These are phyloP conservation scores for Gambusia yucatana DNA, from an alignment of 2,797 vertebrate species.

Conservation along the genomic window DNA sequence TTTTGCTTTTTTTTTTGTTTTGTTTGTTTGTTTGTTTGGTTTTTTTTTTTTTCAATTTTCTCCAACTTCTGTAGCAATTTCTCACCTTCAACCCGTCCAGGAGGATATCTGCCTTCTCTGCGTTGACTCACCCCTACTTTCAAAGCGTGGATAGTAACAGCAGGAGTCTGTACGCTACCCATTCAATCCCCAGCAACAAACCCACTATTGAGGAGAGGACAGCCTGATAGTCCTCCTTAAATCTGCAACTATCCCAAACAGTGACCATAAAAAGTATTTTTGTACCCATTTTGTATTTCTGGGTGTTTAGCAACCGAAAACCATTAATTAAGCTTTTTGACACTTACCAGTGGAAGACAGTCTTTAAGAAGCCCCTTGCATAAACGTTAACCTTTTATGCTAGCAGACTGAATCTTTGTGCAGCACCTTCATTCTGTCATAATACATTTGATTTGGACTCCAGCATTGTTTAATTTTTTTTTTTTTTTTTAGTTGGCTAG, in stretches of 20 bases:
- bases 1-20: neutral
- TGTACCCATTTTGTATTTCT: slow-evolving; percentile 2
- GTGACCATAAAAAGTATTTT: slow-evolving; percentile 40
- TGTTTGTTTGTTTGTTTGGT: neutral
- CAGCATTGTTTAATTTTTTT: neutral
- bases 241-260: slow-evolving; percentile 10
- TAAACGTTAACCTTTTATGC: neutral
- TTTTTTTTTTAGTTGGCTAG: neutral
- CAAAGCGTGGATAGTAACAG: slow-evolving; percentile 92
- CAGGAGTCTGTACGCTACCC: slow-evolving; percentile 85
- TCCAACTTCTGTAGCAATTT: slow-evolving; percentile 87
- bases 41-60: neutral
- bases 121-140: slow-evolving; percentile 96
- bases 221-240: slow-evolving; percentile 75
- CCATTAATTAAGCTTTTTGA: slow-evolving; percentile 31
- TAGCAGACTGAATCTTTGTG: neutral
- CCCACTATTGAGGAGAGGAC: slow-evolving; percentile 89
- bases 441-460: neutral
- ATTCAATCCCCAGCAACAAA: slow-evolving; percentile 88
- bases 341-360: slow-evolving; percentile 24
- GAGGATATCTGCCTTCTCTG: slow-evolving; percentile 93
- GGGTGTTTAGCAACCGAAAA: slow-evolving; percentile 14
- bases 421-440: neutral
- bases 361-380: neutral
- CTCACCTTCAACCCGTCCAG: slow-evolving; percentile 94